Base-by-base conservation (phyloP, 1,140 invertebrate genomes). In the Plodia interpunctella region DNA sequence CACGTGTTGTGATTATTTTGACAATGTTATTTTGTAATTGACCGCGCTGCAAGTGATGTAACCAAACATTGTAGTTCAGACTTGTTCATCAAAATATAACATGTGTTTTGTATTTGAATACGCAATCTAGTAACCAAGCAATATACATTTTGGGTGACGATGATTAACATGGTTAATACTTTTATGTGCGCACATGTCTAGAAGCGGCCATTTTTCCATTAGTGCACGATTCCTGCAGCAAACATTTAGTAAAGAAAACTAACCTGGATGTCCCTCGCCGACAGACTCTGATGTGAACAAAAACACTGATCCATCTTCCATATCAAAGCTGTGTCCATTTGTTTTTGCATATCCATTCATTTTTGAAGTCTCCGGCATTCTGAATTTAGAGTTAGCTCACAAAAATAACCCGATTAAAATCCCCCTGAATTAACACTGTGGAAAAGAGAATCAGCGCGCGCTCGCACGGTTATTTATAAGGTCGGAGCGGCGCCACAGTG, bases 261-360 rank as follows among this genome's bases (percentile, higher is more conserved):
- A 90, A 96, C 95, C 96, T 92, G 98, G 98, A 92, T 99, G 98
- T 75, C 98, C 98, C 91, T 99, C 98, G 76, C 98, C 98, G 57
- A 99, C 98, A 54, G 98, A 99, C 92, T 99, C 98, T 19, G 98
- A 99, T 52, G 98, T 99, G 90, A 99, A 99, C 28, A 99, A 93
- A 90, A 99, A 99, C 72, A 94, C 93, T 73, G 96, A 95, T 76
- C 94, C 94, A 87, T 96, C 94, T 76, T 94, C 94, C 82, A 96
- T 93, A 80, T 96, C 95, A 83, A 92, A 93, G 68, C 87, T 90
- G 87, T 95, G 93, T 66, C 95, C 95, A 88, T 96, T 95, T 68
- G 91, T 91, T 83, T 88, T 90, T 59, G 92, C 90, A 82, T 93
- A 94, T 85, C 94, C 94, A 91, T 95, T 96, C 88, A 93, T 93